A percentile compares a stretch with the other conserved stretches of the same genome.
Evolutionary conservation across 2,888 invertebrate species (phyloP).

Genomic region (Drosophila tanythrix): DNA sequence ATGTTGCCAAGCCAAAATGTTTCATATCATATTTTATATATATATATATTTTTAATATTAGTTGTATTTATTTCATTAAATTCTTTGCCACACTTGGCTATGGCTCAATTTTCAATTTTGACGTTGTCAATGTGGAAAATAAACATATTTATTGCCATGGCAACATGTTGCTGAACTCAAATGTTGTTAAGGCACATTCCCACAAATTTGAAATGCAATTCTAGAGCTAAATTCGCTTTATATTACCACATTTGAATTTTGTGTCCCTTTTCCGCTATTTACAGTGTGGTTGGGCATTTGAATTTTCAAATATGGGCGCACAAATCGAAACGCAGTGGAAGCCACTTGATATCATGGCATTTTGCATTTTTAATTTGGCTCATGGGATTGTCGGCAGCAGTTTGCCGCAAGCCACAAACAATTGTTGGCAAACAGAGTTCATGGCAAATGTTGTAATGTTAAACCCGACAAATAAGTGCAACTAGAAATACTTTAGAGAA

Average conservation of each 20-base stretch:
- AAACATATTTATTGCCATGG: conserved; percentile 10
- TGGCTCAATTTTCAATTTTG: not conserved
- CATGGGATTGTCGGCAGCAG: conserved; percentile 46
- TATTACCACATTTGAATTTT: conserved; percentile 5
- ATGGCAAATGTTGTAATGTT: conserved; percentile 5
- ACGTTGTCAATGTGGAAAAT: not conserved
- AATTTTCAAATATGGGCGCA: conserved; percentile 23
- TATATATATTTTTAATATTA: not conserved
- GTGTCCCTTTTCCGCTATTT: conserved; percentile 50
- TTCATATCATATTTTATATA: not conserved
- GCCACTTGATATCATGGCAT: conserved; percentile 47
- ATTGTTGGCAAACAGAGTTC: conserved; percentile 49
- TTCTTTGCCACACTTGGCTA: not conserved
- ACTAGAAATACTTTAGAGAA: conserved; percentile 42
- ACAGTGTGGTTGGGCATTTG: conserved; percentile 42
- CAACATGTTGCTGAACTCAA: conserved; percentile 9
- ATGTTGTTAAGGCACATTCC: not conserved
- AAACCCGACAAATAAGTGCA: conserved; percentile 29
- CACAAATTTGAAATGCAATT: conserved; percentile 8
- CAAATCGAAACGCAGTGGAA: conserved; percentile 30
- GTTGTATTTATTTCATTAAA: not conserved
- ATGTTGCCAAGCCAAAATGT: conserved; percentile 12
- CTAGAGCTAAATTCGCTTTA: not conserved
- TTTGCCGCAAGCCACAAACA: conserved; percentile 59
- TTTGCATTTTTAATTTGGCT: conserved; percentile 59